These are phyloP conservation scores for Axea sp. DNA, from an alignment of 2,888 invertebrate genomes.

Conservation along the genomic window DNA sequence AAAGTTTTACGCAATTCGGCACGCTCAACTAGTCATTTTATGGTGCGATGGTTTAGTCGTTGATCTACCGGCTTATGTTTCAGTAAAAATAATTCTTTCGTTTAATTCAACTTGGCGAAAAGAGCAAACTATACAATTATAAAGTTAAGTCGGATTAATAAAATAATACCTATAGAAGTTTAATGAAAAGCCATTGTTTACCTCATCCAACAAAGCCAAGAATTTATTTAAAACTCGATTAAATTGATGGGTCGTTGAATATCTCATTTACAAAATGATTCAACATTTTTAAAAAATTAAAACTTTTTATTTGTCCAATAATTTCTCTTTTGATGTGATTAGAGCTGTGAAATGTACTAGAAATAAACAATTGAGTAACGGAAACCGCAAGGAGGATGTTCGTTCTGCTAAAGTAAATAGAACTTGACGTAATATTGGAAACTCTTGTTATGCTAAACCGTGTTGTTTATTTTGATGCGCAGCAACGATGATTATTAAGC, in stretches of 20 bases:
- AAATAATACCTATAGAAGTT: too few relatives aligned
- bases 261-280: too few relatives aligned
- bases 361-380: conserved; percentile 38
- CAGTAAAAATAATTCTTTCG: conserved; percentile 47
- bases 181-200: too few relatives aligned
- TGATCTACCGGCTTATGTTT: conserved; percentile 43
- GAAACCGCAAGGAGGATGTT: conserved; percentile 15
- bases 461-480: conserved; percentile 4
- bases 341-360: conserved; percentile 39
- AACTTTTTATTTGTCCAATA: conserved; percentile 11
- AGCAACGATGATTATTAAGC: too few relatives aligned
- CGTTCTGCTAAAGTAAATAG: conserved; percentile 4
- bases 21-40: conserved; percentile 30
- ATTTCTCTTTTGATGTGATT: conserved; percentile 11
- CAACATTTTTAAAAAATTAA: neutral
- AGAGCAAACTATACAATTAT: too few relatives aligned
- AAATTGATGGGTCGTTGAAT: too few relatives aligned
- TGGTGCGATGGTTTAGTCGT: conserved; percentile 10
- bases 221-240: too few relatives aligned
- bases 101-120: neutral
- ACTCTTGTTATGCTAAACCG: conserved; percentile 3
- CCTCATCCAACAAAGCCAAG: too few relatives aligned
- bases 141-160: too few relatives aligned
- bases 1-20: conserved; percentile 35
- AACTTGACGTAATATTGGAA: neutral